Evolutionary conservation across 1,140 invertebrate species (phyloP).

Genomic region (Eriocheir sinensis): DNA sequence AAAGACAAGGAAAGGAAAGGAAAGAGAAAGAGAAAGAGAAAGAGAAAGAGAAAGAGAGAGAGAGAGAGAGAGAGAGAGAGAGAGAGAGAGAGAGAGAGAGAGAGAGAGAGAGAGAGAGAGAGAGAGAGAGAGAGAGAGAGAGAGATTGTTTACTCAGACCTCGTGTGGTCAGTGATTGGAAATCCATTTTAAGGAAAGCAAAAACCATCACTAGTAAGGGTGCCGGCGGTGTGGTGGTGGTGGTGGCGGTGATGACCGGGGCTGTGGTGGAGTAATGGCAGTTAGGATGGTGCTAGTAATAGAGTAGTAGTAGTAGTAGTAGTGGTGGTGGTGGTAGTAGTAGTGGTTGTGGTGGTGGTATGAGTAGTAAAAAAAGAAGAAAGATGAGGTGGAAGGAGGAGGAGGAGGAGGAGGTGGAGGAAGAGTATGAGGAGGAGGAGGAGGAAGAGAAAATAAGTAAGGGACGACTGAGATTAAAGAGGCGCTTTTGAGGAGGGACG

Average conservation of each 20-base stretch:
- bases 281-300: neutral
- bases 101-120: constrained; percentile 38
- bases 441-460: too few relatives aligned
- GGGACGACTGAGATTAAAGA: too few relatives aligned
- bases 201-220: too few relatives aligned
- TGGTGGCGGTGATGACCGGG: neutral
- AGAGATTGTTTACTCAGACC: constrained; percentile 24
- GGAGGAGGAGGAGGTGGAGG: neutral
- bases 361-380: neutral
- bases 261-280: neutral
- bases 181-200: neutral
- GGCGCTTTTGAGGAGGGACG: neutral
- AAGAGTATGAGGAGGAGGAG: neutral
- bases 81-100: constrained; percentile 1
- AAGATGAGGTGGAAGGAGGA: neutral
- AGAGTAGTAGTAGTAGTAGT: constrained; percentile 37
- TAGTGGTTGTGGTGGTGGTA: neutral
- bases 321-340: constrained; percentile 24
- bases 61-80: constrained; percentile 37
- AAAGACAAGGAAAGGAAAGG: neutral
- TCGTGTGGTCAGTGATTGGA: neutral
- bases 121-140: constrained; percentile 3
- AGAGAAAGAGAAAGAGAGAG: constrained; percentile 6
- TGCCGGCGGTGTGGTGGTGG: neutral
- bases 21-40: neutral